Base-by-base conservation (phyloP, 2,797 vertebrate genomes). In the Lemur catta region DNA sequence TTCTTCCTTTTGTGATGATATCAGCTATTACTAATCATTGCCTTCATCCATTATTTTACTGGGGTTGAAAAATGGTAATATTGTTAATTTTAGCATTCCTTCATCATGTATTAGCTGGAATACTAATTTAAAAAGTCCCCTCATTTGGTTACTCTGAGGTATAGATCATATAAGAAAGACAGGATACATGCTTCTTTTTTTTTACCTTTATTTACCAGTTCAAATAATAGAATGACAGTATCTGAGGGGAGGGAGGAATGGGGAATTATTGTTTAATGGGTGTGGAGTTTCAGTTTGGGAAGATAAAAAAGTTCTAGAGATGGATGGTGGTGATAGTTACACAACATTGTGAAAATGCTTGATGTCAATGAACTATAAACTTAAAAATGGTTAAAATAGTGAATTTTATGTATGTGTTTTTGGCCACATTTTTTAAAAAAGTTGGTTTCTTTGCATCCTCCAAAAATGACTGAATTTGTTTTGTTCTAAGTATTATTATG, bases 1-100 rank as follows among this genome's bases (percentile, higher is more conserved):
- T 89, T 7, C 50, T 92, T 96, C 52, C 30, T 85, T 94, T 94
- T 67, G 63, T 74, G 71, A 75, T 84, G 20, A 38, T 72, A 67
- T 35, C 6, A 30, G 14, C 6, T 57, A 41, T 79, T 52, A 38
- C 12, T 84, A 79, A 91, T 86, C 69, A 38, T 69, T 94, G n/a
- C 33, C 28, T 67, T 52, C 4, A 48, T 63, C 75, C n/a, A 41
- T 61, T 84, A 55, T 74, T 59, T 50, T 74, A 33, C 22, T 74
- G 61, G 11, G 8, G 17, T 81, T 86, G 17, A 52, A 78, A 88
- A 90, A 50, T 46, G 52, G 24, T 84, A 43, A 33, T 63, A 63
- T 63, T 71, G 30, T 75, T 43, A 84, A 80, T 76, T 59, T 88
- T 84, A 84, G 11, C 24, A 33, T 82, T 89, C 22, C 12, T 86